Evolutionary conservation across 1,140 invertebrate species (phyloP).

Genomic region (Heliconius hermathena): DNA sequence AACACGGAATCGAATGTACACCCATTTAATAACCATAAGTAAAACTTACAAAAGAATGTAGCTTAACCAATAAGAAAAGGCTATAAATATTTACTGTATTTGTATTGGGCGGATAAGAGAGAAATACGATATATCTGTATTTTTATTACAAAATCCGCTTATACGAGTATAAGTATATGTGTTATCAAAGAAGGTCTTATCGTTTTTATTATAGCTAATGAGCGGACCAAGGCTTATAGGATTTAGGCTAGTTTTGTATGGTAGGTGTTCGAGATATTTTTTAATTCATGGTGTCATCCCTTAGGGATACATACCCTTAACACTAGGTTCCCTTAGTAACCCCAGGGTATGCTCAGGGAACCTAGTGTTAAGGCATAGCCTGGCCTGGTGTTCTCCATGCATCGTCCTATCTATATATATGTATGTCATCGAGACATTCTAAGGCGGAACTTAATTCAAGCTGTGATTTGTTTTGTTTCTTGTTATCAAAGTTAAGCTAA

Average conservation of each 20-base stretch:
- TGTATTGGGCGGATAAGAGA: constrained; percentile 8
- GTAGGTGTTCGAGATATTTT: neutral
- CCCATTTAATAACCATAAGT: too few species aligned
- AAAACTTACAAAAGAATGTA: neutral
- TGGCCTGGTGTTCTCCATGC: too few species aligned
- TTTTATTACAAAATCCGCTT: constrained; percentile 11
- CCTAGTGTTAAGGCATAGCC: too few species aligned
- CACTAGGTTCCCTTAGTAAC: too few species aligned
- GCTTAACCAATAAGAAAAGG: neutral
- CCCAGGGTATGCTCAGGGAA: too few species aligned
- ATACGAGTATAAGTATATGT: neutral
- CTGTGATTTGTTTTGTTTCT: too few species aligned
- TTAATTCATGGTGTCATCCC: too few species aligned
- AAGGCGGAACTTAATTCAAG: too few species aligned
- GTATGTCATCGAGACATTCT: too few species aligned
- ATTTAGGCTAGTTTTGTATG: neutral
- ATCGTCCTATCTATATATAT: too few species aligned
- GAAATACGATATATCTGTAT: constrained; percentile 3
- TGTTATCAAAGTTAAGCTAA: too few species aligned
- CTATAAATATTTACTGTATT: constrained; percentile 4
- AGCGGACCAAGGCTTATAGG: neutral
- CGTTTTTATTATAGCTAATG: constrained; percentile 11
- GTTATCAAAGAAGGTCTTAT: constrained; percentile 1
- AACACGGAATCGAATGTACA: neutral
- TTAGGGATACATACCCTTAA: too few species aligned